Evolutionary conservation across 1,140 invertebrate species (phyloP).

Genomic region (Choristoneura fumiferana): DNA sequence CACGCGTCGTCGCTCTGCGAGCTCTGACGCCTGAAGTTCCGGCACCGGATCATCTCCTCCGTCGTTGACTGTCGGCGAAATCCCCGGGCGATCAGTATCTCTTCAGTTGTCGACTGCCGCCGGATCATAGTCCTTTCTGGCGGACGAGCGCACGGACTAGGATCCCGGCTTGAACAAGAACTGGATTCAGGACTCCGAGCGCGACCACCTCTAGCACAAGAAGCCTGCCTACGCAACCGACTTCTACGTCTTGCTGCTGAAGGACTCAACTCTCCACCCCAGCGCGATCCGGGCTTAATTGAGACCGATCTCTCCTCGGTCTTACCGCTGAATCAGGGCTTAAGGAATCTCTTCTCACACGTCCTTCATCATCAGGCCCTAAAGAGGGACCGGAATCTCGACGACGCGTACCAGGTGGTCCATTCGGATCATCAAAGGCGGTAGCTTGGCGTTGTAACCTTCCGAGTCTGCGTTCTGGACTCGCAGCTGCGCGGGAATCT

Average conservation of each 20-base stretch:
- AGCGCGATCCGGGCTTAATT: slow-evolving; percentile 87
- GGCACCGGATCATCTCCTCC: slow-evolving; percentile 94
- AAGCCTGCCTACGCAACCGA: slow-evolving; percentile 88
- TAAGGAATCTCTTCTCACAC: slow-evolving; percentile 89
- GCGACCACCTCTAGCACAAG: slow-evolving; percentile 80
- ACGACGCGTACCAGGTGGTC: slow-evolving; percentile 86
- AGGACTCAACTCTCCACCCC: slow-evolving; percentile 87
- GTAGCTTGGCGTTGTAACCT: slow-evolving; percentile 91
- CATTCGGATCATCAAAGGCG: slow-evolving; percentile 89
- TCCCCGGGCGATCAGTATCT: slow-evolving; percentile 93
- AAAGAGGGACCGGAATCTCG: slow-evolving; percentile 86
- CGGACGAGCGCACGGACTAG: slow-evolving; percentile 84
- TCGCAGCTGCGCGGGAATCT: slow-evolving; percentile 84
- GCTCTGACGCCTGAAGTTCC: slow-evolving; percentile 91
- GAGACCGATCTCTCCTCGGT: slow-evolving; percentile 84
- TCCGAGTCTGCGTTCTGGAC: slow-evolving; percentile 84
- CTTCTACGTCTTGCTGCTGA: slow-evolving; percentile 81
- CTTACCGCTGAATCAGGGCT: slow-evolving; percentile 91
- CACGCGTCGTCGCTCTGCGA: slow-evolving; percentile 89
- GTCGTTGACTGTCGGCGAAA: slow-evolving; percentile 94
- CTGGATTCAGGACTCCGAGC: slow-evolving; percentile 85
- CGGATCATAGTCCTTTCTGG: slow-evolving; percentile 85
- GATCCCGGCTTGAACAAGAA: slow-evolving; percentile 86
- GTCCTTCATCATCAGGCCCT: slow-evolving; percentile 86
- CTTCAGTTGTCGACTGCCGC: slow-evolving; percentile 93